phyloP scores from a whole-genome alignment of 2,113 vertebrate genomes.

The Laticauda colubrina region DNA sequence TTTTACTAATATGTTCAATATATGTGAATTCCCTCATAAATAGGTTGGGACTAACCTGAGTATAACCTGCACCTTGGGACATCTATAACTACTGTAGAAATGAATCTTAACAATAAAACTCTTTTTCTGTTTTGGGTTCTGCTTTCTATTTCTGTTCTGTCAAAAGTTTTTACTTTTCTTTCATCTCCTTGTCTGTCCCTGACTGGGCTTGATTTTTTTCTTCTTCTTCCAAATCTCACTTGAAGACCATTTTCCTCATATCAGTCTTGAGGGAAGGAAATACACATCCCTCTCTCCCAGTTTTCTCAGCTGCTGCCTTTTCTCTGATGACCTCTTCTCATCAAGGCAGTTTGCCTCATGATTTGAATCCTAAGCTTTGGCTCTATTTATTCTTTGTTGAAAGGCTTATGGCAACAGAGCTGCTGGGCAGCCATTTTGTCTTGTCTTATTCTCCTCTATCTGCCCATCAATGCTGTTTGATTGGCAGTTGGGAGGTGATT shows the following conservation, averaged over 20 bases:
- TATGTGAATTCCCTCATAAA: no score
- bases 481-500: neutral
- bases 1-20: neutral
- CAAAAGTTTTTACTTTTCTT: neutral
- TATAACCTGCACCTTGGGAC: no score
- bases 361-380: neutral
- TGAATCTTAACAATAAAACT: neutral
- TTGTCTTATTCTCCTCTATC: neutral
- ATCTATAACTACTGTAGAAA: neutral
- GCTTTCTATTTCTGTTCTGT: neutral
- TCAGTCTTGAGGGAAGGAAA: no score
- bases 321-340: neutral
- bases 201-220: neutral
- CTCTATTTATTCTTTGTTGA: neutral
- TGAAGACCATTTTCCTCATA: neutral
- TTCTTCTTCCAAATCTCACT: neutral
- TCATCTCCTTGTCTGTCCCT: neutral
- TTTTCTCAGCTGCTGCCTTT: neutral
- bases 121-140: neutral
- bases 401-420: neutral
- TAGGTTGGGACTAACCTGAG: no score
- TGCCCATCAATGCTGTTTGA: neutral
- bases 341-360: neutral
- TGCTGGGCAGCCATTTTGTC: neutral
- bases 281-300: neutral